Evolutionary conservation across 2,113 vertebrate species (phyloP).

Genomic region (Guaruba guarouba): DNA sequence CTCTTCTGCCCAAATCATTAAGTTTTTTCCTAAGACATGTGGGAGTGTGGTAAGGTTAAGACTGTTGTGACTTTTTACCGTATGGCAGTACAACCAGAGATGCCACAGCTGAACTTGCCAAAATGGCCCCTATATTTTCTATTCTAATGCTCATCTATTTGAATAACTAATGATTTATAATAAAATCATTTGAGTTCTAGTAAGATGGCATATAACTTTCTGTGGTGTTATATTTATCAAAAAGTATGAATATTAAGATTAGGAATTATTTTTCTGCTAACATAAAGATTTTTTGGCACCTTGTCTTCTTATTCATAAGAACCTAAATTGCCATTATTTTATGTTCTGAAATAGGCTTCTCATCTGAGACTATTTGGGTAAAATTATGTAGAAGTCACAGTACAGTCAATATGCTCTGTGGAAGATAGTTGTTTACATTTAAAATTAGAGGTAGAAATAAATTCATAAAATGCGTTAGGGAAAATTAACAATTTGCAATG

Average conservation of each 20-base stretch:
- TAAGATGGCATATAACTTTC: background rate
- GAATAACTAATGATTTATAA: background rate
- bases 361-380: background rate
- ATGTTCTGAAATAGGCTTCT: background rate
- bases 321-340: background rate
- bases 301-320: background rate
- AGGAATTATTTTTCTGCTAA: background rate
- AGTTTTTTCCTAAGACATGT: rapidly evolving
- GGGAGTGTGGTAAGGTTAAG: background rate
- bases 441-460: background rate
- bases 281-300: background rate
- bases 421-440: background rate
- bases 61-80: background rate
- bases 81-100: background rate
- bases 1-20: background rate
- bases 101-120: background rate
- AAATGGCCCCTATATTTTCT: background rate
- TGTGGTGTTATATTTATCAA: background rate
- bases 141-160: background rate
- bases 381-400: background rate
- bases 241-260: background rate
- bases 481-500: background rate
- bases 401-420: background rate
- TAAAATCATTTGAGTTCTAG: background rate
- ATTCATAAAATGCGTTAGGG: background rate